A percentile compares a stretch with the other conserved stretches of the same genome.
phyloP scores from a whole-genome alignment of 1,140 invertebrate genomes.

The Maconellicoccus hirsutus region DNA sequence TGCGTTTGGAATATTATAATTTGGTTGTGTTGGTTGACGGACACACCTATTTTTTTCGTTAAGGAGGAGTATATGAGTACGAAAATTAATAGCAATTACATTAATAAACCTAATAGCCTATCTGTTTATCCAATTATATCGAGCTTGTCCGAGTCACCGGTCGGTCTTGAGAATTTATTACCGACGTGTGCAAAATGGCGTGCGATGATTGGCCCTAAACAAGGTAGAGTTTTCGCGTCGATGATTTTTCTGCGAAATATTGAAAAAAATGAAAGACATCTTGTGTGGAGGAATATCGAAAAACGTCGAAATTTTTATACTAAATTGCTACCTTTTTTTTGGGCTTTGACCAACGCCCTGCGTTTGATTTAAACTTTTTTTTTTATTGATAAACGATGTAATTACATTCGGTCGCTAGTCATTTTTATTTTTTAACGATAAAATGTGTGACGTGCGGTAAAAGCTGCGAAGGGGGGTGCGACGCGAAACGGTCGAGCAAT shows the following conservation, averaged over 20 bases:
- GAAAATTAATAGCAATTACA: constrained; percentile 3
- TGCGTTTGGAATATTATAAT: too few species aligned
- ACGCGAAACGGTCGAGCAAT: background rate
- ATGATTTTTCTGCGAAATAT: too few species aligned
- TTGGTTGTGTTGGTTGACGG: background rate
- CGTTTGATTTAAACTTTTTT: background rate
- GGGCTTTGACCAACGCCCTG: too few species aligned
- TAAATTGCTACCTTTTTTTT: too few species aligned
- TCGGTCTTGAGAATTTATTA: background rate
- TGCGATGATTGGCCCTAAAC: too few species aligned
- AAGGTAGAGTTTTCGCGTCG: too few species aligned
- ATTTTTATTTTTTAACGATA: background rate
- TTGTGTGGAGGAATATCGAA: too few species aligned
- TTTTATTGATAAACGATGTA: background rate
- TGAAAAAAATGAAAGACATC: too few species aligned
- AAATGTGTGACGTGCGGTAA: background rate
- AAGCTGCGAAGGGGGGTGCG: background rate
- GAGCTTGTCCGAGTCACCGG: background rate
- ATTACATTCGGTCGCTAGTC: background rate
- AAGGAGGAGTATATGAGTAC: constrained; percentile 3
- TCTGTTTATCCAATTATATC: background rate
- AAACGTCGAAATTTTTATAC: too few species aligned
- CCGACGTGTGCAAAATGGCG: background rate
- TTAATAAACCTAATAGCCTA: background rate
- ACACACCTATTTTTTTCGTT: background rate